phyloP scores from a whole-genome alignment of 2,888 invertebrate species.

The Rhamnusium bicolor region DNA sequence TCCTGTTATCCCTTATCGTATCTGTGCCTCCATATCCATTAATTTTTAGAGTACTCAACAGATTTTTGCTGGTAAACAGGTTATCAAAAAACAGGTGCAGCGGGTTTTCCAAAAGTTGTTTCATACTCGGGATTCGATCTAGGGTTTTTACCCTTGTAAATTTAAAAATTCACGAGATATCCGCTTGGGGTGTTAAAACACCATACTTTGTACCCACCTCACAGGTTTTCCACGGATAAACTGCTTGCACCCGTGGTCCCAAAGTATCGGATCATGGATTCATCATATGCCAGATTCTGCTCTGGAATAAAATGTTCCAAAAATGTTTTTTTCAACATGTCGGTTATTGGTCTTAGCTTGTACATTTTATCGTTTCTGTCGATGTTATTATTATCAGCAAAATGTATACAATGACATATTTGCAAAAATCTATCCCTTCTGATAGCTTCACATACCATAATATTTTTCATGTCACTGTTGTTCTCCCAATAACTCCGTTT shows the following conservation, averaged over 20 bases:
- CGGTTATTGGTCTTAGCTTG: constrained; percentile 45
- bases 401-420: constrained; percentile 37
- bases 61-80: constrained; percentile 48
- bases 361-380: constrained; percentile 34
- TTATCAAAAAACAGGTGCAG: constrained; percentile 55
- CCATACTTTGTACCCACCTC: constrained; percentile 59
- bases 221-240: constrained; percentile 60
- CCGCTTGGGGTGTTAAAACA: constrained; percentile 53
- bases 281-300: constrained; percentile 21
- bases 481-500: constrained; percentile 37
- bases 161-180: too few relatives aligned
- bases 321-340: constrained; percentile 41
- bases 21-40: constrained; percentile 52
- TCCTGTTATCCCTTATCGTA: constrained; percentile 53
- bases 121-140: constrained; percentile 53
- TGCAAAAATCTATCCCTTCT: constrained; percentile 29
- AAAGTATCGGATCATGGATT: constrained; percentile 5
- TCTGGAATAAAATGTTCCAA: constrained; percentile 45
- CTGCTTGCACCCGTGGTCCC: constrained; percentile 56
- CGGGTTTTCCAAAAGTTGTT: constrained; percentile 49
- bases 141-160: constrained; percentile 51
- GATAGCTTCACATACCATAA: constrained; percentile 29
- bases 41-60: constrained; percentile 36
- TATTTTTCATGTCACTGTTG: constrained; percentile 23
- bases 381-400: constrained; percentile 41